Conservation (phyloP, 1,140 invertebrate genomes). For the Penaeus indicus region DNA sequence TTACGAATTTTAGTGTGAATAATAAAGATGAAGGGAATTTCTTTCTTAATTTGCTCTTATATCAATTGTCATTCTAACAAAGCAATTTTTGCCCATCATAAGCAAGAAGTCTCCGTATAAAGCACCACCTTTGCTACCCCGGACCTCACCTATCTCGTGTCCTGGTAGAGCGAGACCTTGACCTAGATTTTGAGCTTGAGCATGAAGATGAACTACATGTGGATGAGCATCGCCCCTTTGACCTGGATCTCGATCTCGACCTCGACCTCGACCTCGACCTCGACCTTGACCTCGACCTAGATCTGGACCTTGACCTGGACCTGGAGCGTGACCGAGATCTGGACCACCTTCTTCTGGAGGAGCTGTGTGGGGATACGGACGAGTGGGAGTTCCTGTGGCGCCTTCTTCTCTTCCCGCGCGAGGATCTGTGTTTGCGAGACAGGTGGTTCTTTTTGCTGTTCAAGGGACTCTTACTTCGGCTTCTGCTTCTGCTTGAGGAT, state of each 20-base stretch:
- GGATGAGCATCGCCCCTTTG: conserved; percentile 50
- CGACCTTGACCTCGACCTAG: not conserved
- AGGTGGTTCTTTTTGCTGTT: conserved; percentile 41
- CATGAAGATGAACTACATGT: conserved; percentile 54
- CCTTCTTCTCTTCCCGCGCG: conserved; percentile 46
- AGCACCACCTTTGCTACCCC: not conserved
- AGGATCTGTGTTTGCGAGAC: conserved; percentile 41
- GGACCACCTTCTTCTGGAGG: conserved; percentile 23
- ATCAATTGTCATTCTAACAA: too few relatives aligned
- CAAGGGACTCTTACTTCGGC: conserved; percentile 46
- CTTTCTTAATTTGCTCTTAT: too few relatives aligned
- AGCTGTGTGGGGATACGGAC: conserved; percentile 35
- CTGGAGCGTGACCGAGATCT: not conserved
- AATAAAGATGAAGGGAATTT: too few relatives aligned
- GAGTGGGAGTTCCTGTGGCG: conserved; percentile 24
- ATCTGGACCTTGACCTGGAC: conserved; percentile 53
- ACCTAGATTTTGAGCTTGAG: conserved; percentile 66
- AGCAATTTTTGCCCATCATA: too few relatives aligned
- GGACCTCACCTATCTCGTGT: conserved; percentile 38
- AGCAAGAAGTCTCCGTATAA: not conserved
- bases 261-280: conserved; percentile 18
- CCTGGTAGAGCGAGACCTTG: conserved; percentile 63
- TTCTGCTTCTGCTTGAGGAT: conserved; percentile 67
- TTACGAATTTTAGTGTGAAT: not conserved
- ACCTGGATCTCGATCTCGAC: conserved; percentile 59